Percentiles rank a stretch among this genome's conserved stretches.
These are phyloP conservation scores for Erebia aethiops DNA, from an alignment of 2,888 invertebrate genomes.

Conservation along the genomic window DNA sequence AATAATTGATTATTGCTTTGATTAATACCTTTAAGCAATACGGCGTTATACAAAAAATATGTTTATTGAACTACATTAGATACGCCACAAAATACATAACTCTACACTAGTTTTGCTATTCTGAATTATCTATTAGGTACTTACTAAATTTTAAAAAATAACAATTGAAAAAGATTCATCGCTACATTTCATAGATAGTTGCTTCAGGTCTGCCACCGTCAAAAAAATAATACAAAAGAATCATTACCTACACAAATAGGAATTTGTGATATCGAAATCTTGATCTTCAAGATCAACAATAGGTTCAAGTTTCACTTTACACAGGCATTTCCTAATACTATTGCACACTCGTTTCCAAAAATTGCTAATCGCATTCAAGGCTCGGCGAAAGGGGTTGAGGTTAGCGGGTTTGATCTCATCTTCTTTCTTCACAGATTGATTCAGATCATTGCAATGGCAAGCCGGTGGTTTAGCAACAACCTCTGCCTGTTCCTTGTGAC, in stretches of 20 bases:
- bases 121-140: too few relatives aligned
- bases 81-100: too few relatives aligned
- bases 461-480: constrained; percentile 60
- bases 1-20: too few relatives aligned
- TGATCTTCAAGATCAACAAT: constrained; percentile 41
- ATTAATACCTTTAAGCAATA: too few relatives aligned
- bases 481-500: constrained; percentile 49
- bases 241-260: constrained; percentile 72
- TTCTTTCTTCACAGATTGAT: constrained; percentile 42
- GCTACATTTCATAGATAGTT: background rate
- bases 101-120: too few relatives aligned
- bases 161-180: constrained; percentile 25
- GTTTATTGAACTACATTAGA: too few relatives aligned
- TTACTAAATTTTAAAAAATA: constrained; percentile 1
- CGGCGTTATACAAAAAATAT: too few relatives aligned
- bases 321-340: constrained; percentile 50
- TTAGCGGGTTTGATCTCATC: constrained; percentile 41
- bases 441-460: constrained; percentile 64
- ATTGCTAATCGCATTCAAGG: constrained; percentile 43
- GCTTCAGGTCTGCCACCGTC: background rate
- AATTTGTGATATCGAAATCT: constrained; percentile 46
- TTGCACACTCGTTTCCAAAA: constrained; percentile 48
- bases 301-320: constrained; percentile 42
- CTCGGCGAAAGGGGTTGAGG: constrained; percentile 48
- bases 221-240: constrained; percentile 43